Conservation (phyloP, 1,140 invertebrate species). For the Drosophila kohkoa region DNA sequence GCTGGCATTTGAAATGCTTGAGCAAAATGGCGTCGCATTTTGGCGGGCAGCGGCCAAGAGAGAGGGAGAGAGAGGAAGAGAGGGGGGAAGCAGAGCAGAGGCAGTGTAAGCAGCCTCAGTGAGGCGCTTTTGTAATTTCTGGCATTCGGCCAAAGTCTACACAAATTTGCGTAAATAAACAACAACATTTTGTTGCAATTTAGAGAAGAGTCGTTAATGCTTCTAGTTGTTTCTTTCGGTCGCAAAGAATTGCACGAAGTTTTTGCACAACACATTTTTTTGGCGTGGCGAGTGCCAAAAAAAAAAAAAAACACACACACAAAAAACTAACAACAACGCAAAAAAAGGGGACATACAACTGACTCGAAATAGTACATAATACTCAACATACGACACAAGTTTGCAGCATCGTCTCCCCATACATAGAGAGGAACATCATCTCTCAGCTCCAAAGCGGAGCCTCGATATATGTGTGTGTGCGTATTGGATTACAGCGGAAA, state of each 20-base stretch:
- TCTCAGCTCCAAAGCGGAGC: slow-evolving; percentile 5
- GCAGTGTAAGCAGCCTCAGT: background rate
- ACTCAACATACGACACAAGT: background rate
- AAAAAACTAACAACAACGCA: background rate
- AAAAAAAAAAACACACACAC: slow-evolving; percentile 16
- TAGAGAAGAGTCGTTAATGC: slow-evolving; percentile 61
- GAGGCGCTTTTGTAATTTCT: slow-evolving; percentile 61
- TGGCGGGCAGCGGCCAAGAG: background rate
- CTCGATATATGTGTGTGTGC: background rate
- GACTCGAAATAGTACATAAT: slow-evolving; percentile 1
- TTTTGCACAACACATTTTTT: slow-evolving; percentile 26
- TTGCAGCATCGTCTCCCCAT: background rate
- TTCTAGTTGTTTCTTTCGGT: slow-evolving; percentile 23
- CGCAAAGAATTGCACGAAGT: slow-evolving; percentile 37
- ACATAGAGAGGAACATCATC: background rate
- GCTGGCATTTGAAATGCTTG: slow-evolving; percentile 22
- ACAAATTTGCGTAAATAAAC: slow-evolving; percentile 80
- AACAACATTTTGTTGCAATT: slow-evolving; percentile 76
- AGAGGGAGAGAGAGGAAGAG: too few relatives aligned
- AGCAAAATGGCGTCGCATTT: slow-evolving; percentile 48
- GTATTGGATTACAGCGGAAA: slow-evolving; percentile 50
- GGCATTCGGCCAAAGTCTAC: slow-evolving; percentile 73
- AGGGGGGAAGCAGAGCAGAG: too few relatives aligned
- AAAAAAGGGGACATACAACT: background rate
- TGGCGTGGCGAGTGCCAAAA: slow-evolving; percentile 39